Conservation (phyloP, 2,113 vertebrate species). For the Oenanthe oenanthe region DNA sequence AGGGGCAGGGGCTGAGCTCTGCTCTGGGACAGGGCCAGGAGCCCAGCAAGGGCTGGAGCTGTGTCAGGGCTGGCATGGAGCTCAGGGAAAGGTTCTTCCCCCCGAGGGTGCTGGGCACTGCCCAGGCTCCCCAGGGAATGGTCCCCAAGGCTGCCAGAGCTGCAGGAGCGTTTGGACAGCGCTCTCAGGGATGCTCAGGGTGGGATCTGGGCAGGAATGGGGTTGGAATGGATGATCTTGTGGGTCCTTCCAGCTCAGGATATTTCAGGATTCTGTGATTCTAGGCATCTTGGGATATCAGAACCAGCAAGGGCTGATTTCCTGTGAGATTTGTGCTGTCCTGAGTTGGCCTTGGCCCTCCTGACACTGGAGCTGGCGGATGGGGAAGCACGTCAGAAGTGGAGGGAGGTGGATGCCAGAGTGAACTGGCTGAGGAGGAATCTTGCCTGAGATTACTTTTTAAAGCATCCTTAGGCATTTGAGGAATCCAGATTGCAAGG, state of each 20-base stretch:
- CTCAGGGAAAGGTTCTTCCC: too few species aligned
- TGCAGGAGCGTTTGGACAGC: not conserved
- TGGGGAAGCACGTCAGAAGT: accelerated
- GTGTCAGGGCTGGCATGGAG: too few species aligned
- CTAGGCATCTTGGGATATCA: not conserved
- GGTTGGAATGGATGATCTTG: accelerated
- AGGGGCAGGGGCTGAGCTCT: too few species aligned
- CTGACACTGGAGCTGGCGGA: accelerated
- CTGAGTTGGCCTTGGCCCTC: not conserved
- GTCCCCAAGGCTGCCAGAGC: not conserved
- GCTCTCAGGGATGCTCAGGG: not conserved
- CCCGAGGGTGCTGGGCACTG: not conserved
- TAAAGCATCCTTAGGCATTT: not conserved
- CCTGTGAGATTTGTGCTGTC: not conserved
- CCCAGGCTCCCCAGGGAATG: not conserved
- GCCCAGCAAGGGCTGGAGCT: too few species aligned
- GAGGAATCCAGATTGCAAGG: accelerated
- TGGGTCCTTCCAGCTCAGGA: accelerated
- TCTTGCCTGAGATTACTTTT: not conserved
- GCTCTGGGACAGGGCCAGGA: too few species aligned
- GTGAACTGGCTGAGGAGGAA: accelerated
- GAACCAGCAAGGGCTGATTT: not conserved
- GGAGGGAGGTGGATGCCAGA: not conserved
- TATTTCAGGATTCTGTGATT: not conserved
- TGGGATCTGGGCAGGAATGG: not conserved